Base-by-base conservation (phyloP, 2,113 vertebrate genomes). In the Cochlearius cochlearius region DNA sequence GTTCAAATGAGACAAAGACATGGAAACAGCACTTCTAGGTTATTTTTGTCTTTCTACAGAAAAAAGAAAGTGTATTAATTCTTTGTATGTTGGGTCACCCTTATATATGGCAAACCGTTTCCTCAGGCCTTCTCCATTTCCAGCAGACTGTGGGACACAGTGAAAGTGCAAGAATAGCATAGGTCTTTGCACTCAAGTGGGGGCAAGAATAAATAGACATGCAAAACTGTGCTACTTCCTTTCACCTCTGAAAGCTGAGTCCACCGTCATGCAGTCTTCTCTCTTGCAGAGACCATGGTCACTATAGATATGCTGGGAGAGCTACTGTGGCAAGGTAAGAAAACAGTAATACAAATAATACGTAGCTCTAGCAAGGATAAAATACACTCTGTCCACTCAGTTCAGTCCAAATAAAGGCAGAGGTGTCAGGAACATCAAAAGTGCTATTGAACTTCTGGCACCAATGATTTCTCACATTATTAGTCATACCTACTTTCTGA, bases 241-340 rank as follows among this genome's bases (percentile, higher is more conserved):
- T 86, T 62, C 30, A 81, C 3, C 2, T 83, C 16, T 55, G n/a
- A 87, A 43, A 66, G 26, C 7, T 25, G 45, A 66, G 13, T 66
- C 30, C 59, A 68, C 2, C 1, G 6, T 56, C 27, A 47, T 7
- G 30, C 23, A 36, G 39, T 43, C 16, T 26, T 56, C 39, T 63
- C 18, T 74, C 8, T 30, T 7, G 3, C 0, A 0, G 49, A 77
- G 27, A 45, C 45, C 39, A 27, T 13, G 10, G 45, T 43, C 20
- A 21, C 32, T 66, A 12, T 5, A 52, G 32, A 25, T 29, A 9
- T 59, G 15, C 27, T 55, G 38, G n/a, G 47, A 85, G 11, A 62
- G 6, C 29, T 55, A 30, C 34, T 39, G 17, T 66, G 43, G 43
- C n/a, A 81, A 53, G n/a, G 19, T 60, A 60, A 67, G 41, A n/a